These are phyloP conservation scores for Hydractinia echinata DNA, from an alignment of 30 jellyfish, hydroid and myxozoan genomes.

Conservation along the genomic window DNA sequence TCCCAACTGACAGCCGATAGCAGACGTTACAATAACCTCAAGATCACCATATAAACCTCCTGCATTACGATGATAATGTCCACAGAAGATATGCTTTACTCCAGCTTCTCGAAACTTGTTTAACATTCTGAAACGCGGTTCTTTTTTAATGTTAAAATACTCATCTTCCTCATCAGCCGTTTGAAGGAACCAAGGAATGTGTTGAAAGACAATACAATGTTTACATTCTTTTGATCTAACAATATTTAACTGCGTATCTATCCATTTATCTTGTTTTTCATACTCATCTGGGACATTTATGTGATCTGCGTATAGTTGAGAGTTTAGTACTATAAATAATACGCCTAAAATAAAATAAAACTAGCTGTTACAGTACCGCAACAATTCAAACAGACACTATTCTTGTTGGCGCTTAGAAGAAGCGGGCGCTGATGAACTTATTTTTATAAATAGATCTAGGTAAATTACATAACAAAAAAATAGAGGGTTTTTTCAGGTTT, in stretches of 20 bases:
- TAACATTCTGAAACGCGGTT: conserved; percentile 35
- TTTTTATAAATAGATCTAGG: too few relatives aligned
- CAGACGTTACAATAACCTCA: conserved; percentile 82
- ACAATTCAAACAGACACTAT: too few relatives aligned
- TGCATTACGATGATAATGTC: conserved; percentile 95
- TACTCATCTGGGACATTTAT: conserved; percentile 41
- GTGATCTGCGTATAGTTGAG: conserved; percentile 68
- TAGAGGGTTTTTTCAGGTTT: too few relatives aligned
- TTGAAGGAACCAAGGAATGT: conserved; percentile 82
- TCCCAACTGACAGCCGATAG: conserved; percentile 92
- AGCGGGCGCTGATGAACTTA: too few relatives aligned
- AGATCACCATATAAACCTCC: conserved; percentile 75
- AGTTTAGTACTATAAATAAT: conserved; percentile 60
- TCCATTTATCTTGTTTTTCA: conserved; percentile 76
- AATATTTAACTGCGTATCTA: conserved; percentile 55
- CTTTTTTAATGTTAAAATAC: conserved; percentile 64
- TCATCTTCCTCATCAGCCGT: conserved; percentile 72
- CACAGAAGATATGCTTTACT: conserved; percentile 69
- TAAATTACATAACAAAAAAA: too few relatives aligned
- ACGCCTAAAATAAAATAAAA: conserved; percentile 42
- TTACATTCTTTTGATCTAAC: conserved; percentile 39
- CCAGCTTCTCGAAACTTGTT: conserved; percentile 59
- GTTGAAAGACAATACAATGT: conserved; percentile 77
- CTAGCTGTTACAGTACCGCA: too few relatives aligned
- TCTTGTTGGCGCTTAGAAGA: too few relatives aligned